phyloP scores from a whole-genome alignment of 2,888 invertebrate genomes.

The Diaperis boleti region DNA sequence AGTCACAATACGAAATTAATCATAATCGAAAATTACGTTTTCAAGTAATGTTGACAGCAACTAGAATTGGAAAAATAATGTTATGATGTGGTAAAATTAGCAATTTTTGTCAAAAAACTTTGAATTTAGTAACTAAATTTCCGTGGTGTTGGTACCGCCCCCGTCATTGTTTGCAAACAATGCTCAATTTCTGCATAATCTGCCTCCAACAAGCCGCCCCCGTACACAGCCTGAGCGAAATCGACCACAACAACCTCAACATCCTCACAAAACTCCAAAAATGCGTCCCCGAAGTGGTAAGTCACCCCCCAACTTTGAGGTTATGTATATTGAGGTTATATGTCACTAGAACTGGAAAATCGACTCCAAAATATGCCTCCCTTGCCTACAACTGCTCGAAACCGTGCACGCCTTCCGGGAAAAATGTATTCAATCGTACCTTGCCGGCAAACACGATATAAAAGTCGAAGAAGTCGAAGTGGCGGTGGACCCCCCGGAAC shows the following conservation, averaged over 20 bases:
- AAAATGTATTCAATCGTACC: conserved; percentile 54
- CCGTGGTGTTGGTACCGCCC: conserved; percentile 8
- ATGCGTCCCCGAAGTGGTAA: conserved; percentile 59
- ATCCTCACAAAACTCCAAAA: conserved; percentile 50
- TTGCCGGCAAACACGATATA: conserved; percentile 36
- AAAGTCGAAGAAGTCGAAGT: conserved; percentile 13
- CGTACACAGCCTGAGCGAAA: conserved; percentile 47
- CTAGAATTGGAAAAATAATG: too few species aligned
- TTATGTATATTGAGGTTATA: conserved; percentile 28
- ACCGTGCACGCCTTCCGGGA: conserved; percentile 54
- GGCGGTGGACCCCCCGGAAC: background rate
- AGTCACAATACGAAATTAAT: too few species aligned
- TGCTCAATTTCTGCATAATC: conserved; percentile 47
- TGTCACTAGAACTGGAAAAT: conserved; percentile 52
- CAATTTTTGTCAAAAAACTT: too few species aligned
- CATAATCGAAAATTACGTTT: too few species aligned
- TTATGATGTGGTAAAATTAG: too few species aligned
- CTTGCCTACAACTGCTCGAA: conserved; percentile 54
- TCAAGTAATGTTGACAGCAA: too few species aligned
- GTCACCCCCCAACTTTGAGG: conserved; percentile 23
- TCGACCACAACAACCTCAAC: conserved; percentile 42
- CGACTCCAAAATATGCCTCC: conserved; percentile 49
- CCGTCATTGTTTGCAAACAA: conserved; percentile 23
- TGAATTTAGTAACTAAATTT: too few species aligned
- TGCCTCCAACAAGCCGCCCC: conserved; percentile 46